Percentiles rank a stretch among this genome's conserved stretches.
Conservation (phyloP, 2,113 vertebrate species). For the Colinus virginianus region DNA sequence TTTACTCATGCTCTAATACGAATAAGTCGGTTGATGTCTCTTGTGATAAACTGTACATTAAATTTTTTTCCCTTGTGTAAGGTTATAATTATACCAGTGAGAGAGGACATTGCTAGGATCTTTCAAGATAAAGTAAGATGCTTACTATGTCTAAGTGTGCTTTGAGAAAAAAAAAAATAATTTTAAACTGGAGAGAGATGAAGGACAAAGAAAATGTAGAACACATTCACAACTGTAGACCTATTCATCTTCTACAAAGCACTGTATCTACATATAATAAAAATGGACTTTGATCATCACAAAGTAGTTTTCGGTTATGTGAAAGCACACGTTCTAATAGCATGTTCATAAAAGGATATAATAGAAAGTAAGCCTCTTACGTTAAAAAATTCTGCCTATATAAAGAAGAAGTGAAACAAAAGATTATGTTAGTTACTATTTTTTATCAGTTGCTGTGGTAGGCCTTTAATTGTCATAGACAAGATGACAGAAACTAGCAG, state of each 20-base stretch:
- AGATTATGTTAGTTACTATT: slow-evolving; percentile 66
- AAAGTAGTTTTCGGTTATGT: background rate
- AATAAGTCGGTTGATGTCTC: slow-evolving; percentile 39
- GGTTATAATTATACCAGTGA: background rate
- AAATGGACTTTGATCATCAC: slow-evolving; percentile 25
- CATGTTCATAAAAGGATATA: background rate
- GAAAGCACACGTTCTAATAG: background rate
- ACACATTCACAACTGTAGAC: slow-evolving; percentile 30
- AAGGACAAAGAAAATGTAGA: background rate
- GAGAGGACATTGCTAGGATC: slow-evolving; percentile 5
- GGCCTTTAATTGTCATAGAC: slow-evolving; percentile 61
- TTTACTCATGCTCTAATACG: slow-evolving; percentile 51
- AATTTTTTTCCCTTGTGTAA: slow-evolving; percentile 37
- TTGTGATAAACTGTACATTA: slow-evolving; percentile 34
- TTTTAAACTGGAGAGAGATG: background rate
- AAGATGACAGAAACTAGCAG: slow-evolving; percentile 67
- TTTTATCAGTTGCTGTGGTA: slow-evolving; percentile 57
- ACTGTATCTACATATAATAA: background rate
- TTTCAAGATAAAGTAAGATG: background rate
- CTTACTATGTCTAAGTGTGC: background rate
- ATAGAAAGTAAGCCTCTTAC: slow-evolving; percentile 2
- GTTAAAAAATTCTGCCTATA: slow-evolving; percentile 68
- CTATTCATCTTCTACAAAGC: background rate
- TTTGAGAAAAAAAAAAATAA: background rate
- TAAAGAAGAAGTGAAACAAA: slow-evolving; percentile 50